Evolutionary conservation across 2,888 invertebrate species (phyloP), one percentile per base, ranked within the genome.

Genomic region (Tolmerus cingulatus): DNA sequence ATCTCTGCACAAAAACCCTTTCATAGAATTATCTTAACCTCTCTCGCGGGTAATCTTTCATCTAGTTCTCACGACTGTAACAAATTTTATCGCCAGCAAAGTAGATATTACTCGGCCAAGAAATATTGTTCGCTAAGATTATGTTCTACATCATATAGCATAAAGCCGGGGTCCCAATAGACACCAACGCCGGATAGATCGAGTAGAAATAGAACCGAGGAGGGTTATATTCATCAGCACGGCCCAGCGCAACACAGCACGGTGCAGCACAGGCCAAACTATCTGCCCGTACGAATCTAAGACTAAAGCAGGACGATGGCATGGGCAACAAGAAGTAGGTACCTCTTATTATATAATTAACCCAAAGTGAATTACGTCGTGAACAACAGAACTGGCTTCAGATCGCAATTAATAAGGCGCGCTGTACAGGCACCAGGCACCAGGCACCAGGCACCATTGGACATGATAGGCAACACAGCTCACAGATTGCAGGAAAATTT

Each of bases 61-160:
- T 88, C 88, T 88, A 87, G 88, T 88, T 88, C 88, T 87, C 88
- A 88, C 88, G 88, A 88, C 88, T 88, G 87, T 87, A 88, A 88
- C 88, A 88, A 88, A 88, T 88, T 88, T 88, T 88, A 88, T 88
- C 88, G 88, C 88, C 88, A 87, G 74, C 78, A 87, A 88, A 86
- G 88, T 86, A 88, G 88, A 87, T 88, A 88, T 88, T 88, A 88
- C 88, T 87, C 87, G 77, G 87, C 43, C 74, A 88, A 87, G 87
- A 88, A 87, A 88, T 88, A 87, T 88, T 74, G 86, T 86, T 88
- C 81, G 74, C 86, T 82, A 85, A 88, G 87, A 88, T 88, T 82
- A 87, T 88, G 88, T 88, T 88, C 88, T 88, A 87, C 88, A 87
- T 88, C 87, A 87, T 87, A 87, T 74, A 85, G 85, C 74, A 85